Percentiles rank a stretch among this genome's conserved stretches.
phyloP scores from a whole-genome alignment of 2,113 vertebrate genomes.

The Acrocephalus arundinaceus region DNA sequence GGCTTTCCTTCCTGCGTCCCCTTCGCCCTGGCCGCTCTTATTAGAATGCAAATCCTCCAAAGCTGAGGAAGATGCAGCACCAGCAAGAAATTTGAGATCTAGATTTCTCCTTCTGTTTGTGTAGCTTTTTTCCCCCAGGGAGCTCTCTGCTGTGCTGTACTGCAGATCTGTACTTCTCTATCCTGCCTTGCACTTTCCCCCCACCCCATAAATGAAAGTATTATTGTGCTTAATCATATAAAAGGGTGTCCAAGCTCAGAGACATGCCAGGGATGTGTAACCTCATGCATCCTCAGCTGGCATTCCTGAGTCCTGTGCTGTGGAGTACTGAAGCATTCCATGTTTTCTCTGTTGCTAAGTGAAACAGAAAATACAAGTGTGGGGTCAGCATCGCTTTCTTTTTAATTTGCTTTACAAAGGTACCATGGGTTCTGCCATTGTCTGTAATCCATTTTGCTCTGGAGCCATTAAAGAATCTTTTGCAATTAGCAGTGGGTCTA shows the following conservation, averaged over 20 bases:
- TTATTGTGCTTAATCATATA: background rate
- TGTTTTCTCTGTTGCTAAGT: background rate
- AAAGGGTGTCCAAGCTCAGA: background rate
- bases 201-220: rapidly evolving
- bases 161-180: background rate
- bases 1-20: constrained; percentile 1
- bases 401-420: background rate
- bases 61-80: background rate
- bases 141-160: background rate
- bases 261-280: background rate
- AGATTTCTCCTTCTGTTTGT: background rate
- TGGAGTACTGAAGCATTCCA: background rate
- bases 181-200: background rate
- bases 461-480: background rate
- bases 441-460: background rate
- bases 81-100: background rate
- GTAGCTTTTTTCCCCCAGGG: background rate
- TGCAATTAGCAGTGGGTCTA: background rate
- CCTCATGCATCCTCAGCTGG: too few species aligned
- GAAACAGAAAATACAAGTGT: background rate
- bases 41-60: background rate
- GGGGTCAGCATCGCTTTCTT: background rate
- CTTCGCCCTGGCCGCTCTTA: background rate
- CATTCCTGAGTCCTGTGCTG: background rate
- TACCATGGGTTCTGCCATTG: background rate